A percentile compares a stretch with the other conserved stretches of the same genome.
Conservation (phyloP, 2,888 invertebrate species). For the Glaucopsyche alexis region DNA sequence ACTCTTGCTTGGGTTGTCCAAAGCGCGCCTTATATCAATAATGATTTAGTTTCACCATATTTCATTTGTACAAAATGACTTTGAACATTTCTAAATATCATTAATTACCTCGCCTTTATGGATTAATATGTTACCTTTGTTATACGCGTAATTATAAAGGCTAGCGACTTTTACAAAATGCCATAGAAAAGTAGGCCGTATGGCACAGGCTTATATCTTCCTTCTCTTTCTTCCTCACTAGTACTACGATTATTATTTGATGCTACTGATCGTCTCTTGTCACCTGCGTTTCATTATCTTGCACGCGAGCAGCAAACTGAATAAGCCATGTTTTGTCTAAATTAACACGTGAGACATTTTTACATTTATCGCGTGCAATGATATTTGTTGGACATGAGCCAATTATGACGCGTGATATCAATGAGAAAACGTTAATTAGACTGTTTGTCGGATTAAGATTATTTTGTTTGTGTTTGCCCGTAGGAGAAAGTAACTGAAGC, state of each 20-base stretch:
- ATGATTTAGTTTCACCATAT: not conserved
- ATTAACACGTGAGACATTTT: slow-evolving; percentile 37
- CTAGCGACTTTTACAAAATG: slow-evolving; percentile 57
- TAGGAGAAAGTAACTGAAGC: slow-evolving; percentile 87
- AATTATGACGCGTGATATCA: slow-evolving; percentile 46
- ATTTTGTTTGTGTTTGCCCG: slow-evolving; percentile 35
- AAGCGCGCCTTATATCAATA: slow-evolving; percentile 31
- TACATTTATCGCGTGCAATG: slow-evolving; percentile 45
- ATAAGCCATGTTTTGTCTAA: slow-evolving; percentile 50
- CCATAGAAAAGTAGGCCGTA: slow-evolving; percentile 64
- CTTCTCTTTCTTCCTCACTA: slow-evolving; percentile 64
- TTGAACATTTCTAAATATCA: slow-evolving; percentile 24
- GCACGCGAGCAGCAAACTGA: slow-evolving; percentile 45
- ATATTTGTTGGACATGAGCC: slow-evolving; percentile 59
- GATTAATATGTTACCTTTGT: slow-evolving; percentile 51
- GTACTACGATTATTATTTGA: slow-evolving; percentile 75
- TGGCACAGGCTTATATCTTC: slow-evolving; percentile 56
- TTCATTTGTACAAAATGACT: not conserved
- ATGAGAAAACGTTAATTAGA: slow-evolving; percentile 36
- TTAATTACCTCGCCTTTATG: slow-evolving; percentile 49
- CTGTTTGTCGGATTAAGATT: slow-evolving; percentile 22
- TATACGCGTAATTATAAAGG: slow-evolving; percentile 67
- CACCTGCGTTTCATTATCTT: slow-evolving; percentile 68
- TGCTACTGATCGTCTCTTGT: slow-evolving; percentile 71
- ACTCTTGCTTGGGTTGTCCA: slow-evolving; percentile 17